phyloP scores from a whole-genome alignment of 2,888 invertebrate genomes.

The Metalampra italica region DNA sequence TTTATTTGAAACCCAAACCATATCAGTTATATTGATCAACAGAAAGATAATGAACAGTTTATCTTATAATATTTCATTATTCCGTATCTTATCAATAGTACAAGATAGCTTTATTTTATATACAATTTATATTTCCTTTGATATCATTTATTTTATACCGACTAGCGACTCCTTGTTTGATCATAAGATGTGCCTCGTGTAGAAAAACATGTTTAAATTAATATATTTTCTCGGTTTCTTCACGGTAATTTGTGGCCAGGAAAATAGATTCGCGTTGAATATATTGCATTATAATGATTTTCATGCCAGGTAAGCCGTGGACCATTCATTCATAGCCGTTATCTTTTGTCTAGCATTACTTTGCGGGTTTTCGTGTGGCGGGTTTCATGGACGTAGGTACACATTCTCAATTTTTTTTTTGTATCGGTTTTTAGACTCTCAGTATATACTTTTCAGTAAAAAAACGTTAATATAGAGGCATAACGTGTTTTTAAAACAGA shows the following conservation, averaged over 20 bases:
- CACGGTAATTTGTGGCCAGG: slow-evolving; percentile 24
- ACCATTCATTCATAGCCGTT: too few relatives aligned
- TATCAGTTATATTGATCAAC: neutral
- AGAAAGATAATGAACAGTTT: neutral
- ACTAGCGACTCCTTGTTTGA: neutral
- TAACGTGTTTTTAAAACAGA: too few relatives aligned
- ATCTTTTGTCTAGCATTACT: too few relatives aligned
- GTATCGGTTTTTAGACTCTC: too few relatives aligned
- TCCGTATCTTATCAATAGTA: neutral
- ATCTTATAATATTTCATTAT: neutral
- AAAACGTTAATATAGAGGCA: too few relatives aligned
- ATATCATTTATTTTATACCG: neutral
- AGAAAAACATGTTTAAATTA: slow-evolving; percentile 20
- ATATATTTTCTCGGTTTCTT: slow-evolving; percentile 22
- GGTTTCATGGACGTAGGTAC: too few relatives aligned
- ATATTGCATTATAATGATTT: slow-evolving; percentile 68
- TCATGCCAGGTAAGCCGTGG: slow-evolving; percentile 52
- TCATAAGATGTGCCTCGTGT: neutral
- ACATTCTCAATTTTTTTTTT: too few relatives aligned
- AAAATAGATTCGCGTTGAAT: slow-evolving; percentile 43
- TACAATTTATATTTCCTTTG: neutral
- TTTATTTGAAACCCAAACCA: too few relatives aligned
- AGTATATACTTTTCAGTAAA: too few relatives aligned
- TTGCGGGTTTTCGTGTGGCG: too few relatives aligned
- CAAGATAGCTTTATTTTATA: neutral